These are phyloP conservation scores for Hemitrygon akajei DNA, from an alignment of 2,797 vertebrate genomes.

Conservation along the genomic window DNA sequence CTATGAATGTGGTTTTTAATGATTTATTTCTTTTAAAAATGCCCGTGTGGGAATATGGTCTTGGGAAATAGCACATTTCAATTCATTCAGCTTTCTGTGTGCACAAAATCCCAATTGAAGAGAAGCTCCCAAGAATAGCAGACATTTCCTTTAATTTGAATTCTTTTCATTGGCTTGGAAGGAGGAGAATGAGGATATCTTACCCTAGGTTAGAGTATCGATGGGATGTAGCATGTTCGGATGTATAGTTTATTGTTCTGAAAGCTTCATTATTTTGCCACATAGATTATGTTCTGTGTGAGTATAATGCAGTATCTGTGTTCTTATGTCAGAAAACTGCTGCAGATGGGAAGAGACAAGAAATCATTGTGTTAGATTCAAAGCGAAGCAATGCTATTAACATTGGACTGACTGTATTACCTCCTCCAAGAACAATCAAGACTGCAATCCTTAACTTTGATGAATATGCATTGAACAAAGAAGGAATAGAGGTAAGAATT, in stretches of 20 bases:
- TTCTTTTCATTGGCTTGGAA: neutral
- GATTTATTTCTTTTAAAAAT: neutral
- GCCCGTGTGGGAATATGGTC: neutral
- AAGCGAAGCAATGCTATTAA: constrained; percentile 96
- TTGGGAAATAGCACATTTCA: neutral
- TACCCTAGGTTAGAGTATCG: neutral
- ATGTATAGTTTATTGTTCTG: neutral
- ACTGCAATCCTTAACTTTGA: constrained; percentile 97
- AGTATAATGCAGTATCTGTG: neutral
- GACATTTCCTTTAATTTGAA: neutral
- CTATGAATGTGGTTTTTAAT: neutral
- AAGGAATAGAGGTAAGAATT: constrained; percentile 88
- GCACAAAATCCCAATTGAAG: neutral
- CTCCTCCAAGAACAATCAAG: constrained; percentile 94
- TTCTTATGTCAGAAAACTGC: constrained; percentile 77
- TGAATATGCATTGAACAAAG: constrained; percentile 96
- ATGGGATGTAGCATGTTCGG: neutral
- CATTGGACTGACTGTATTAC: constrained; percentile 90
- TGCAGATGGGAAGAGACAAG: constrained; percentile 90
- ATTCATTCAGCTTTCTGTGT: neutral
- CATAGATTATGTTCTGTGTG: neutral
- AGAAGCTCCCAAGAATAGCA: neutral
- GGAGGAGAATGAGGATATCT: neutral
- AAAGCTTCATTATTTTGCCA: neutral
- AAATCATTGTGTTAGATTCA: constrained; percentile 90